phyloP scores from a whole-genome alignment of 2,797 vertebrate genomes.

The Micromesistius poutassou region DNA sequence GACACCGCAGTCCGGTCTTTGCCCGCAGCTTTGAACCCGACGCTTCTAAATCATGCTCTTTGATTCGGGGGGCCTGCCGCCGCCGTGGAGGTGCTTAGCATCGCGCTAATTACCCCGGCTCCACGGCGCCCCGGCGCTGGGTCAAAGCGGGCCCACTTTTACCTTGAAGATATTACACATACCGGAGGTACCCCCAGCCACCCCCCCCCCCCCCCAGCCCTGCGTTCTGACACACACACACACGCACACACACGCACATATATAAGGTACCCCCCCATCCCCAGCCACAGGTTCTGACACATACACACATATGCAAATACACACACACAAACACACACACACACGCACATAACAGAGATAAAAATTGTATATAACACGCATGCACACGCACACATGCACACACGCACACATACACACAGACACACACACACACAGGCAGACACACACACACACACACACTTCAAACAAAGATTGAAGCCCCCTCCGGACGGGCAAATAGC shows the following conservation, averaged over 20 bases:
- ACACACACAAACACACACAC: not conserved
- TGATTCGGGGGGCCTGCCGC: conserved; percentile 71
- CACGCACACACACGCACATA: no score
- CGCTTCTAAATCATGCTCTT: conserved; percentile 77
- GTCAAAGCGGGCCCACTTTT: no score
- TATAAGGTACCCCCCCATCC: no score
- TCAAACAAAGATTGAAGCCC: conserved; percentile 8
- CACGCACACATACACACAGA: conserved; percentile 39
- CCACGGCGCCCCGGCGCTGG: no score
- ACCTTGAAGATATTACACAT: not conserved
- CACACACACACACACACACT: conserved; percentile 11
- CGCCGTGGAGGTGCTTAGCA: conserved; percentile 72
- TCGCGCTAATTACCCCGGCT: conserved; percentile 64
- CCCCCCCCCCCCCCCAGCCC: not conserved
- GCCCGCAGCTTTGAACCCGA: conserved; percentile 76
- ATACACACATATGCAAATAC: not conserved
- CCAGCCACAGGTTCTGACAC: not conserved
- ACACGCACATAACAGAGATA: not conserved
- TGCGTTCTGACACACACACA: not conserved
- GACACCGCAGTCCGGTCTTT: conserved; percentile 68
- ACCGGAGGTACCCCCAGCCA: not conserved
- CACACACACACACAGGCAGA: conserved; percentile 5
- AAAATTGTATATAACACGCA: no score
- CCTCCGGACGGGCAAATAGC: conserved; percentile 62
- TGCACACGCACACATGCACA: conserved; percentile 39